Percentiles rank a stretch among this genome's conserved stretches.
These are phyloP conservation scores for Campoplex capitator DNA, from an alignment of 2,888 invertebrate species.

Conservation along the genomic window DNA sequence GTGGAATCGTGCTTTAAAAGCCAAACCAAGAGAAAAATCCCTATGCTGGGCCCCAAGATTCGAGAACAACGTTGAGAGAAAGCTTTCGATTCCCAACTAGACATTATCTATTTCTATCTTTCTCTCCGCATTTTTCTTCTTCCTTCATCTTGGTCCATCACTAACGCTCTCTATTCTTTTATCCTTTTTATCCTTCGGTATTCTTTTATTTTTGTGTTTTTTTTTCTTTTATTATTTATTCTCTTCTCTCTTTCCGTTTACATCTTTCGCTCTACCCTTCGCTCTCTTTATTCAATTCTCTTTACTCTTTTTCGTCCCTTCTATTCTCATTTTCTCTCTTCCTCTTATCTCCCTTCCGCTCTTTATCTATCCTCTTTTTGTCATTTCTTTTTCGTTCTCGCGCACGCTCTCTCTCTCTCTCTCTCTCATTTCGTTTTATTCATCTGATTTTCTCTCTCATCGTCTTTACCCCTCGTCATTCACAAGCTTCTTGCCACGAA, in stretches of 20 bases:
- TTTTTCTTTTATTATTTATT: too few species aligned
- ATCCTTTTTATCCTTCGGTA: constrained; percentile 11
- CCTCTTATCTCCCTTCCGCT: constrained; percentile 1
- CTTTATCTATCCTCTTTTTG: constrained; percentile 9
- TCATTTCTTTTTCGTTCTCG: constrained; percentile 10
- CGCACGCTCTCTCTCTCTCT: constrained; percentile 39
- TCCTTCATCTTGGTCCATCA: neutral
- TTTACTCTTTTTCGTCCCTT: constrained; percentile 9
- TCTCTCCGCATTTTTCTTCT: neutral
- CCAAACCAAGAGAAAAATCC: constrained; percentile 64
- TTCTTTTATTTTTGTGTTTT: neutral
- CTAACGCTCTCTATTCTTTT: neutral
- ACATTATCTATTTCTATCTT: constrained; percentile 32
- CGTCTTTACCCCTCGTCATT: constrained; percentile 27
- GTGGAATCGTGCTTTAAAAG: constrained; percentile 70
- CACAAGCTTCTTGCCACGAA: constrained; percentile 57
- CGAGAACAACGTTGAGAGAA: constrained; percentile 50
- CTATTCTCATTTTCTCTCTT: constrained; percentile 9
- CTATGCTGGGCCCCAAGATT: constrained; percentile 38
- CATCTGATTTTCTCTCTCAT: neutral
- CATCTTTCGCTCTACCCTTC: constrained; percentile 45
- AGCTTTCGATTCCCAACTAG: constrained; percentile 61
- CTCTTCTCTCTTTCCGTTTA: constrained; percentile 14
- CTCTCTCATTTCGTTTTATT: neutral
- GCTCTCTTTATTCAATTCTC: neutral